phyloP scores from a whole-genome alignment of 2,888 invertebrate species.

The Lapara coniferarum region DNA sequence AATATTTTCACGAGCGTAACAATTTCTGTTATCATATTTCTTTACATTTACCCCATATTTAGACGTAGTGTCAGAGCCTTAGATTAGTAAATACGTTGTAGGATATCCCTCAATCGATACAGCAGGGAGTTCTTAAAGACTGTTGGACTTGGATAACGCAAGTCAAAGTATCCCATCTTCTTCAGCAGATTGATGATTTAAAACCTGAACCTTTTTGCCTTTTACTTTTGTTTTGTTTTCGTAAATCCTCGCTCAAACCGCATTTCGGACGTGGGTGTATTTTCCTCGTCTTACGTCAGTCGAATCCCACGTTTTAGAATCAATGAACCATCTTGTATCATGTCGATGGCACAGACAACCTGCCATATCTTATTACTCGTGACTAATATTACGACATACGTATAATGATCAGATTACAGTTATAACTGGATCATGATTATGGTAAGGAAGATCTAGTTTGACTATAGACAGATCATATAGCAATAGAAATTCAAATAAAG shows the following conservation, averaged over 20 bases:
- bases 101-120: too few species aligned
- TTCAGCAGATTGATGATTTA: not conserved
- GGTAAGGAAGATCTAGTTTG: not conserved
- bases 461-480: too few species aligned
- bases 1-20: too few species aligned
- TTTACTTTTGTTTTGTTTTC: not conserved
- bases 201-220: not conserved
- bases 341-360: conserved; percentile 18
- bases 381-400: conserved; percentile 15
- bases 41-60: too few species aligned
- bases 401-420: conserved; percentile 11
- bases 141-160: too few species aligned
- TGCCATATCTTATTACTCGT: conserved; percentile 15
- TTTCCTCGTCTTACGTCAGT: conserved; percentile 18
- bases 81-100: too few species aligned
- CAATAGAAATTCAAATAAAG: too few species aligned
- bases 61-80: too few species aligned
- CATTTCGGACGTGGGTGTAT: conserved; percentile 12
- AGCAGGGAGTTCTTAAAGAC: too few species aligned
- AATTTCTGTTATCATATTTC: too few species aligned
- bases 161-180: not conserved
- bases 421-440: not conserved
- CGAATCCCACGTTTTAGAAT: conserved; percentile 16
- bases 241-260: not conserved
- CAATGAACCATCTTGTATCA: conserved; percentile 20